Percentiles rank a stretch among this genome's conserved stretches.
Evolutionary conservation across 1,140 invertebrate species (phyloP).

Genomic region (Caenorhabditis brenneri): DNA sequence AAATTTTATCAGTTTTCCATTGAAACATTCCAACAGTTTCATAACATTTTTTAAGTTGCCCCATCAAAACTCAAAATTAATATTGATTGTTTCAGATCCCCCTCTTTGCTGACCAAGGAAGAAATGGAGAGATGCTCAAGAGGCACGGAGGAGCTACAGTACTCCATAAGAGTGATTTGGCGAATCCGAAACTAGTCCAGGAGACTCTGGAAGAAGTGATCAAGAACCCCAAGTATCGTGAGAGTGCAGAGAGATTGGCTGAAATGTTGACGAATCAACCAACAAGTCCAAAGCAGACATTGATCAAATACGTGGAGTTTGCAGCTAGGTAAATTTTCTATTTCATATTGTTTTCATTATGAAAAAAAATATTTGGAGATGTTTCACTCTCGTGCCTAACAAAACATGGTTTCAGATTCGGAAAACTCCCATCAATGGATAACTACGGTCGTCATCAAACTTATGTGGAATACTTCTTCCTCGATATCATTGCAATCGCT

Average conservation of each 20-base stretch:
- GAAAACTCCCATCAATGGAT: slow-evolving; percentile 19
- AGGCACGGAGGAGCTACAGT: slow-evolving; percentile 17
- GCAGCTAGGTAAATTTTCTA: too few relatives aligned
- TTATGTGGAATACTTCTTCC: slow-evolving; percentile 1
- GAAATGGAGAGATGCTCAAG: slow-evolving; percentile 42
- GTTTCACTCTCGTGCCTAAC: too few relatives aligned
- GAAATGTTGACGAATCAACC: slow-evolving; percentile 39
- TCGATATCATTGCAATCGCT: background rate
- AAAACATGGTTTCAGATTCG: too few relatives aligned
- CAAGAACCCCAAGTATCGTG: slow-evolving; percentile 11
- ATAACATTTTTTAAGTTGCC: too few relatives aligned
- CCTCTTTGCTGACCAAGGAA: slow-evolving; percentile 52
- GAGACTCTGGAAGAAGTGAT: background rate
- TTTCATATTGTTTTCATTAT: too few relatives aligned
- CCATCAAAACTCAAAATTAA: too few relatives aligned
- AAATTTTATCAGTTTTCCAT: too few relatives aligned
- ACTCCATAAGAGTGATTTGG: slow-evolving; percentile 32
- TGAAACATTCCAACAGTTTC: too few relatives aligned
- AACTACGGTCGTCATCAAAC: background rate
- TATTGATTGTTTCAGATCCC: slow-evolving; percentile 73
- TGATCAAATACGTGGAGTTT: slow-evolving; percentile 42
- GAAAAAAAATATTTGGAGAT: too few relatives aligned
- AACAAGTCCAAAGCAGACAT: slow-evolving; percentile 4
- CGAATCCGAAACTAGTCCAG: slow-evolving; percentile 28
- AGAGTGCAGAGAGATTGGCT: background rate